phyloP scores from a whole-genome alignment of 2,888 invertebrate genomes.

The Aphodius sticticus region DNA sequence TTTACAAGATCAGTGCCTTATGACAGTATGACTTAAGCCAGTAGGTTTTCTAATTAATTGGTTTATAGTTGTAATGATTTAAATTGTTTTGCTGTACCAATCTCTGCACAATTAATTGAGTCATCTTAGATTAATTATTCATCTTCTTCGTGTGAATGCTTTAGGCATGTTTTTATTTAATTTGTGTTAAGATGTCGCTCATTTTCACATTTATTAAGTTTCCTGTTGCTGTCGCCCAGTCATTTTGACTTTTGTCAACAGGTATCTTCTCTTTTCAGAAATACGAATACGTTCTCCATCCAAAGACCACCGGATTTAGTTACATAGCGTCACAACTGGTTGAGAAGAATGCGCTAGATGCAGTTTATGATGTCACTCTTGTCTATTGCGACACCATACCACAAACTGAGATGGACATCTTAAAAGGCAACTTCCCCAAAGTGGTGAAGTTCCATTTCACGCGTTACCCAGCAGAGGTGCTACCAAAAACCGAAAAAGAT shows the following conservation, averaged over 20 bases:
- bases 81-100: too few relatives aligned
- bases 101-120: too few relatives aligned
- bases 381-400: slow-evolving; percentile 80
- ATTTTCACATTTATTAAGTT: too few relatives aligned
- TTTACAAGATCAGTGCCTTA: too few relatives aligned
- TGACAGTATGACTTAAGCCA: too few relatives aligned
- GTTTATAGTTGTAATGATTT: too few relatives aligned
- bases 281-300: slow-evolving; percentile 84
- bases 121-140: too few relatives aligned
- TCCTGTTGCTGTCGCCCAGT: neutral
- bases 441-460: slow-evolving; percentile 81
- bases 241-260: too few relatives aligned
- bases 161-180: too few relatives aligned
- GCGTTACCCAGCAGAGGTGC: slow-evolving; percentile 67
- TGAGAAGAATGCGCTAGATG: slow-evolving; percentile 69
- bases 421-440: slow-evolving; percentile 75
- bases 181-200: too few relatives aligned
- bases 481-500: slow-evolving; percentile 67
- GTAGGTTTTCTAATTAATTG: too few relatives aligned
- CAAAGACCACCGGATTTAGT: slow-evolving; percentile 83
- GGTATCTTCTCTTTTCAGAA: slow-evolving; percentile 48
- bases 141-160: too few relatives aligned
- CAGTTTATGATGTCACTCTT: slow-evolving; percentile 88
- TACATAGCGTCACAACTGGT: slow-evolving; percentile 67
- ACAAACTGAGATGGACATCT: slow-evolving; percentile 76